Evolutionary conservation across 1,140 invertebrate genomes (phyloP), one percentile per base, ranked within the genome.

Genomic region (Listronotus bonariensis): DNA sequence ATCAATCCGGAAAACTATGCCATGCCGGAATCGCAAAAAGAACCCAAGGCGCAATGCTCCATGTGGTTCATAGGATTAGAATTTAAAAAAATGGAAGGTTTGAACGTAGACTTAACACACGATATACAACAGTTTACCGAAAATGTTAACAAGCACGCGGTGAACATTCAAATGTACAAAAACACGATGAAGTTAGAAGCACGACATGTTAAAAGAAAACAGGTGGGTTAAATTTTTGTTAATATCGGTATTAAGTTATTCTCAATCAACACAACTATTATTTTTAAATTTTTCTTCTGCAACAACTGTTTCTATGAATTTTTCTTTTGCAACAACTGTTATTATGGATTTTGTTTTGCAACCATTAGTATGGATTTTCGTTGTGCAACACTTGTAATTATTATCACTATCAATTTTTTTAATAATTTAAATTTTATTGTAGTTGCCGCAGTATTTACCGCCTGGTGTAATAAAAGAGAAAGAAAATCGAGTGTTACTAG

Each of bases 41-140:
- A 76, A 36, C 71, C 76, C 68, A 77, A 72, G 46, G 43, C 65
- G 1, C 61, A 65, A 59, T 88, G 89, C 74, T 92, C 89, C 0
- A 93, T 97, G 86, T 99, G 97, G 97, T 98, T 98, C 77, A 96
- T 99, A 74, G 97, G 97, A 2, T 80, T 99, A 14, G 86, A 91
- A 51, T 98, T 99, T 77, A 87, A 90, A 67, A 95, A 93, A 80
- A 86, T 88, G 10, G 88, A 91, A 78, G 92, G 90, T 79, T 80
- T 93, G 12, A 96, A 96, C 75, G 86, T 98, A 45, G 93, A 99
- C 81, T 85, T 99, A 12, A 98, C 95, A 0, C 89, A 88, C 70
- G 96, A 96, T 74, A 97, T 98, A 66, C 88, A 90, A 71, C 86
- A 84, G 34, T 97, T 98, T 79, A 94, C 91, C 8, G 91, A 95